These are phyloP conservation scores for Zenarchopterus dispar DNA, from an alignment of 2,797 vertebrate species.

Conservation along the genomic window DNA sequence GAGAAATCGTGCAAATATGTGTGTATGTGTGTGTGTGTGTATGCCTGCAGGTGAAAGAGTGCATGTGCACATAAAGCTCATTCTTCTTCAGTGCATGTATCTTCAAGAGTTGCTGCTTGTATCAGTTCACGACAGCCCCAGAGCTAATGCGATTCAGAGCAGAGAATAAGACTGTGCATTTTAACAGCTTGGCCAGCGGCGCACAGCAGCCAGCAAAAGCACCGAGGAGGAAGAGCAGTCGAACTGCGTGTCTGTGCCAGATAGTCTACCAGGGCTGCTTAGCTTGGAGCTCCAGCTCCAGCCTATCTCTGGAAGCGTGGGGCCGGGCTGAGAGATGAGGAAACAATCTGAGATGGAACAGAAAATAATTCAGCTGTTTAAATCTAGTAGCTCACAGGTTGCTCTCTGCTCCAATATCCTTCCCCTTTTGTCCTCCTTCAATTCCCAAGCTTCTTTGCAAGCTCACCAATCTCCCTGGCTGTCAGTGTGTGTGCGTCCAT, in stretches of 20 bases:
- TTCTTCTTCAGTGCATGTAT: slow-evolving; percentile 39
- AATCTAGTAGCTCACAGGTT: slow-evolving; percentile 63
- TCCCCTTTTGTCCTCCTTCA: slow-evolving; percentile 37
- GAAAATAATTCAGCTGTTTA: slow-evolving; percentile 74
- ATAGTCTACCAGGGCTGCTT: slow-evolving; percentile 60
- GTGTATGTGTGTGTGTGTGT: slow-evolving; percentile 14
- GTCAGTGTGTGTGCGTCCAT: slow-evolving; percentile 40
- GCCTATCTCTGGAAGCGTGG: slow-evolving; percentile 43
- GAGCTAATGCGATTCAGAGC: slow-evolving; percentile 65
- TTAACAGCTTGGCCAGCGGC: slow-evolving; percentile 68
- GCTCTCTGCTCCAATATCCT: slow-evolving; percentile 53
- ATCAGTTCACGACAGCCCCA: slow-evolving; percentile 61
- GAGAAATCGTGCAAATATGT: slow-evolving; percentile 18
- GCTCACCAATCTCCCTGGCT: slow-evolving; percentile 49
- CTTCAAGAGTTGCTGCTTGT: slow-evolving; percentile 55
- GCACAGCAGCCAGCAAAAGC: slow-evolving; percentile 45
- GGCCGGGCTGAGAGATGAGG: slow-evolving; percentile 56
- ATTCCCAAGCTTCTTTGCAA: slow-evolving; percentile 39
- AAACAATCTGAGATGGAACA: slow-evolving; percentile 61
- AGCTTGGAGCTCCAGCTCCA: slow-evolving; percentile 42
- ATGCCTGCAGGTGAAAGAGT: slow-evolving; percentile 10
- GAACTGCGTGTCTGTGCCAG: slow-evolving; percentile 60
- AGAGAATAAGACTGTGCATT: slow-evolving; percentile 63
- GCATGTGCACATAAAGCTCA: slow-evolving; percentile 20
- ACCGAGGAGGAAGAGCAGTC: slow-evolving; percentile 43